Conservation (phyloP, 37 sponge, comb jelly and placozoan species). For the Ephydatia muelleri region DNA sequence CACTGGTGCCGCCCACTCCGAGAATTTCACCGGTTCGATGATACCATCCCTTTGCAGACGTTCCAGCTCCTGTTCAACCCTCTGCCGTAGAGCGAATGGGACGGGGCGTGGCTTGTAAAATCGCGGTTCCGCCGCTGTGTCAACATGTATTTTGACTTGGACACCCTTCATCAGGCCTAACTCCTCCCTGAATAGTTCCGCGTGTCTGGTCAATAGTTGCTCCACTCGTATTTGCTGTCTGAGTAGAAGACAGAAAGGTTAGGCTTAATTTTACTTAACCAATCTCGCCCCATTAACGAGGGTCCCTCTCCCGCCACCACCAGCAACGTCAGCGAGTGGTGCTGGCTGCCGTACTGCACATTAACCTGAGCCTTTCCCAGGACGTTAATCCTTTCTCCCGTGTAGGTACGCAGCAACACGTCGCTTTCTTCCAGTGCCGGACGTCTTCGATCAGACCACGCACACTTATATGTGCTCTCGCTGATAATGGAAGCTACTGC, state of each 20-base stretch:
- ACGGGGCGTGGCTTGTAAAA: slow-evolving; percentile 8
- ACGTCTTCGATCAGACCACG: neutral
- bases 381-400: neutral
- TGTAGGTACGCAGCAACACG: neutral
- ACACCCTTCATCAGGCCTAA: slow-evolving; percentile 9
- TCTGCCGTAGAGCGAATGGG: too few species aligned
- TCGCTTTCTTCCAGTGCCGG: neutral
- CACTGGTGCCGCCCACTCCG: too few species aligned
- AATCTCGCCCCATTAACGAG: neutral
- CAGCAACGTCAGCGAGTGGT: neutral
- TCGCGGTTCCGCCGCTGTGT: neutral
- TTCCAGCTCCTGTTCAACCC: too few species aligned
- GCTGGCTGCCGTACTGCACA: neutral
- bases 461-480: neutral
- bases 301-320: neutral
- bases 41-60: too few species aligned
- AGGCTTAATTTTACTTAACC: too few species aligned
- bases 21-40: too few species aligned
- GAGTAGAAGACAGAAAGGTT: too few species aligned
- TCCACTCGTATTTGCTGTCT: too few species aligned
- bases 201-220: too few species aligned
- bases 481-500: neutral
- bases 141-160: slow-evolving; percentile 18
- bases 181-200: neutral
- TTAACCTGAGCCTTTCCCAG: neutral